Evolutionary conservation across 2,113 vertebrate genomes (phyloP).

Genomic region (Carlito syrichta): DNA sequence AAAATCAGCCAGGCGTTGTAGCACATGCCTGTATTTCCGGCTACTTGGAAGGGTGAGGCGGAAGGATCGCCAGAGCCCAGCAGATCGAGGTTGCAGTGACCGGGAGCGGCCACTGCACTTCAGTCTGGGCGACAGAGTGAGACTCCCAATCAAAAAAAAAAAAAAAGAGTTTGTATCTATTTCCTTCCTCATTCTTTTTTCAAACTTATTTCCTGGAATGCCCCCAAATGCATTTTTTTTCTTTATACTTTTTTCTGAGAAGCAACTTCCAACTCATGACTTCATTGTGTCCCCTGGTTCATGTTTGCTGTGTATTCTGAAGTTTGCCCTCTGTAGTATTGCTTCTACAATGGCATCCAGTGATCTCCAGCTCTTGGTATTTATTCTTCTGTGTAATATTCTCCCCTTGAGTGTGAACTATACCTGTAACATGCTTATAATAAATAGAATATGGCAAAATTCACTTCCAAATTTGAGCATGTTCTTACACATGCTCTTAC

Average conservation of each 20-base stretch:
- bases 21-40: too few relatives aligned
- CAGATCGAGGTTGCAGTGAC: too few relatives aligned
- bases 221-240: background rate
- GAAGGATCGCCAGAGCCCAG: too few relatives aligned
- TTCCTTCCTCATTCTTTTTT: background rate
- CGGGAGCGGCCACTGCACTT: too few relatives aligned
- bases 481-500: too few relatives aligned
- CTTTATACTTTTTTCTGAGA: background rate
- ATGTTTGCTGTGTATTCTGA: background rate
- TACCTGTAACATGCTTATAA: background rate
- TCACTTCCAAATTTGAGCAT: too few relatives aligned
- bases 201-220: background rate
- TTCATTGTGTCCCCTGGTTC: background rate
- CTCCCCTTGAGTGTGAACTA: background rate
- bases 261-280: background rate
- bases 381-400: background rate
- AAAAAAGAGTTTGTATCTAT: background rate
- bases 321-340: background rate
- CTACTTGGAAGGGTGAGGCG: too few relatives aligned
- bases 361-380: background rate
- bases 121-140: too few relatives aligned
- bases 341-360: background rate
- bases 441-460: background rate
- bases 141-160: too few relatives aligned
- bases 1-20: too few relatives aligned